Percentiles rank a stretch among this genome's conserved stretches.
These are phyloP conservation scores for Leptinotarsa lineolata DNA, from an alignment of 1,140 invertebrate genomes.

Conservation along the genomic window DNA sequence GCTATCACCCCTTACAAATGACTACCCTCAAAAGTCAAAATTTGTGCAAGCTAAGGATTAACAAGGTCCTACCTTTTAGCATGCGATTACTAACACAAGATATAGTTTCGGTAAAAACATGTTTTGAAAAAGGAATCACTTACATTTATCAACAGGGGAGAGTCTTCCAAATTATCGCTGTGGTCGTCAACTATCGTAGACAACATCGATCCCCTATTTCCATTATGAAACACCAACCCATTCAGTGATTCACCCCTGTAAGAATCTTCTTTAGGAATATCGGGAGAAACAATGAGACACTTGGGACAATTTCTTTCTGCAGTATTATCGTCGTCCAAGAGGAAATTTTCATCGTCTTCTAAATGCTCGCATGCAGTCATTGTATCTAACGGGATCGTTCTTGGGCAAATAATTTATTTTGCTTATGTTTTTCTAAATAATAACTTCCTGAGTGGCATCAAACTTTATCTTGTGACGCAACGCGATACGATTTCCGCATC, in stretches of 20 bases:
- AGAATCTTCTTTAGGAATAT: slow-evolving; percentile 14
- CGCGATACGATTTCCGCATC: not conserved
- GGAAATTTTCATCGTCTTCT: slow-evolving; percentile 32
- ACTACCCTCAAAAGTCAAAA: too few relatives aligned
- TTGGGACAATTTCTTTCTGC: slow-evolving; percentile 28
- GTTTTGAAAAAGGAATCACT: slow-evolving; percentile 25
- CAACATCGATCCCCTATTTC: slow-evolving; percentile 26
- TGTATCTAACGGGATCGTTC: not conserved
- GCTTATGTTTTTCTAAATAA: not conserved
- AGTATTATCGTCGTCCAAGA: slow-evolving; percentile 41
- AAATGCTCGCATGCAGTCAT: slow-evolving; percentile 30
- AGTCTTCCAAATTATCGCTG: slow-evolving; percentile 43
- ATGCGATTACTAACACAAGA: too few relatives aligned
- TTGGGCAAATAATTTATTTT: not conserved
- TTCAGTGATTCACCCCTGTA: slow-evolving; percentile 28
- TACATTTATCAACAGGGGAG: slow-evolving; percentile 46
- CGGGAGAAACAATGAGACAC: slow-evolving; percentile 28
- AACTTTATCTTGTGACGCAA: not conserved
- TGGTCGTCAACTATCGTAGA: slow-evolving; percentile 30
- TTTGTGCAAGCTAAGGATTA: too few relatives aligned
- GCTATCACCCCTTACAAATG: too few relatives aligned
- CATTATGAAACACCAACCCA: slow-evolving; percentile 16
- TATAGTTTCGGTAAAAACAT: not conserved
- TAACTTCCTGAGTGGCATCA: not conserved
- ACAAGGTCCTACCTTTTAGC: too few relatives aligned